Evolutionary conservation across 2,888 invertebrate genomes (phyloP).

Genomic region (Lasioglossum marginatum): DNA sequence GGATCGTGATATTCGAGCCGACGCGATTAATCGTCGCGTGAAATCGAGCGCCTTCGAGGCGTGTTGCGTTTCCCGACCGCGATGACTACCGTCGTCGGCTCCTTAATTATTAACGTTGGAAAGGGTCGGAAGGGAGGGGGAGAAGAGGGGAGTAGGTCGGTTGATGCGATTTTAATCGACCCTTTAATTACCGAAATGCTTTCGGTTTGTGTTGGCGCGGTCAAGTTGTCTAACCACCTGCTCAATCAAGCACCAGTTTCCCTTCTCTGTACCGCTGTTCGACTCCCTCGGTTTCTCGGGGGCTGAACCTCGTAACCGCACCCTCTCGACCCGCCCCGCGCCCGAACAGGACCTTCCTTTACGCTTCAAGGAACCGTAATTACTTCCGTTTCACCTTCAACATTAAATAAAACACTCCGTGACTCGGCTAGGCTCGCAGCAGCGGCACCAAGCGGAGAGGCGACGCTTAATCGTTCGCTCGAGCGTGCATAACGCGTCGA

Average conservation of each 20-base stretch:
- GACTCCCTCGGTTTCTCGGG: slow-evolving; percentile 51
- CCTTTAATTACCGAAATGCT: slow-evolving; percentile 52
- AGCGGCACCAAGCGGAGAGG: not conserved
- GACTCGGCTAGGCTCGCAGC: not conserved
- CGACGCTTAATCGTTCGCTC: slow-evolving; percentile 55
- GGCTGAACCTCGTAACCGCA: slow-evolving; percentile 42
- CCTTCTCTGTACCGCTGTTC: slow-evolving; percentile 36
- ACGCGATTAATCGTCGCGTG: slow-evolving; percentile 17
- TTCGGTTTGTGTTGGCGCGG: slow-evolving; percentile 46
- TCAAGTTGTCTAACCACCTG: slow-evolving; percentile 60
- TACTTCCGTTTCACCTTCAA: slow-evolving; percentile 66
- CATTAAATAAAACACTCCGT: slow-evolving; percentile 69
- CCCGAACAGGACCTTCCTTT: slow-evolving; percentile 41
- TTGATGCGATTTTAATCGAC: slow-evolving; percentile 49
- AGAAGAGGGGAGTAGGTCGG: not conserved
- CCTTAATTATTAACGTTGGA: slow-evolving; percentile 19
- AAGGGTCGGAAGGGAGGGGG: too few relatives aligned
- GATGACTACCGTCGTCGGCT: not conserved
- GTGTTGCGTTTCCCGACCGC: not conserved
- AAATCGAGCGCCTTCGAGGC: not conserved
- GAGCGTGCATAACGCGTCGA: slow-evolving; percentile 49
- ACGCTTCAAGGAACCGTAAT: slow-evolving; percentile 63
- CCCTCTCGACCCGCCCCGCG: not conserved
- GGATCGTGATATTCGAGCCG: not conserved
- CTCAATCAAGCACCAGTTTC: slow-evolving; percentile 52